Percentiles rank a stretch among this genome's conserved stretches.
phyloP scores from a whole-genome alignment of 2,113 vertebrate species.

The Polyodon spathula region DNA sequence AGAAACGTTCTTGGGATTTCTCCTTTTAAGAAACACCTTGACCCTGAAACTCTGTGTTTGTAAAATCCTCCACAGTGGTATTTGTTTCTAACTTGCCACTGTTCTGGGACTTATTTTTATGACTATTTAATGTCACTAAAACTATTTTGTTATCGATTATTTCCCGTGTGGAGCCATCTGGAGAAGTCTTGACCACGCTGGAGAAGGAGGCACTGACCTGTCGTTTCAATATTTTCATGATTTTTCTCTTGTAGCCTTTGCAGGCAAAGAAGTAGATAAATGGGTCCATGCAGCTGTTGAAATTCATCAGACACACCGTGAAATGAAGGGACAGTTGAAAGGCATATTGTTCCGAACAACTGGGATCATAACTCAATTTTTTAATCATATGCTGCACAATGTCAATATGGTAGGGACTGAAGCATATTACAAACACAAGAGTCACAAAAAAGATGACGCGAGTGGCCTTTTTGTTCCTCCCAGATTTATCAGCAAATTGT shows the following conservation, averaged over 20 bases:
- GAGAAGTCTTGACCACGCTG: slow-evolving; percentile 70
- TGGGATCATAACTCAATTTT: slow-evolving; percentile 57
- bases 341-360: slow-evolving; percentile 54
- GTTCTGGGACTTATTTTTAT: slow-evolving; percentile 14
- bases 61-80: too few relatives aligned
- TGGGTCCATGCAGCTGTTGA: slow-evolving; percentile 89
- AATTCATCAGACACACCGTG: slow-evolving; percentile 88
- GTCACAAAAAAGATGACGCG: slow-evolving; percentile 87
- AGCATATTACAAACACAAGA: slow-evolving; percentile 84
- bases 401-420: slow-evolving; percentile 82
- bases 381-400: slow-evolving; percentile 88
- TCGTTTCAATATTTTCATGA: slow-evolving; percentile 74
- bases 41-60: too few relatives aligned
- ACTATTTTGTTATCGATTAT: slow-evolving; percentile 36
- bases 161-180: slow-evolving; percentile 74
- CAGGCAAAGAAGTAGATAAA: slow-evolving; percentile 97
- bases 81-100: too few relatives aligned
- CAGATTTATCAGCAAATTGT: slow-evolving; percentile 76
- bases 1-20: too few relatives aligned
- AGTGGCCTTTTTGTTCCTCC: slow-evolving; percentile 83
- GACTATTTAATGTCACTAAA: slow-evolving; percentile 36
- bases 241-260: slow-evolving; percentile 89
- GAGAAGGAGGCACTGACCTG: slow-evolving; percentile 82
- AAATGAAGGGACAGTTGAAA: slow-evolving; percentile 89
- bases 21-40: background rate